Base-by-base conservation (phyloP, 1,140 invertebrate species). In the Drosophila fuyamai region DNA sequence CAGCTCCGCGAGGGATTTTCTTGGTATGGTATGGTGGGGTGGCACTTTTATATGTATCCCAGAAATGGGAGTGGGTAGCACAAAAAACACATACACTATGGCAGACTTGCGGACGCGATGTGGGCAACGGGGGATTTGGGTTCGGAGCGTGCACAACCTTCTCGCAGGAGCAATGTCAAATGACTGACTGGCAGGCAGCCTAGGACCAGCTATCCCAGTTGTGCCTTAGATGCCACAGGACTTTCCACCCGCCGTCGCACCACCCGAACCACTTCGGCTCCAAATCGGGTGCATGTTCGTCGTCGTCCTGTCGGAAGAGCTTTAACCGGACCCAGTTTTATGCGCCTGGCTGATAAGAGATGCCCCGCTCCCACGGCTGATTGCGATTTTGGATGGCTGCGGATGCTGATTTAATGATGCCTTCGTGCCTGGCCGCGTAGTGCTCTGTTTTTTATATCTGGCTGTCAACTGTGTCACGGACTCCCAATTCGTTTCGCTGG, bases 131-230 rank as follows among this genome's bases (percentile, higher is more conserved):
- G 62, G 67, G 71, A 54, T 58, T 55, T 76, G 56, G 47, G 56
- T 57, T 71, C 36, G 58, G 80, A 78, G 78, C 81, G 66, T 58
- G 85, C 79, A 92, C 90, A 92, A 92, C 90, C 90, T 92, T 92
- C 84, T 83, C 71, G 76, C 76, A 83, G 86, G 83, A 92, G 81
- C 90, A 92, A 91, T 85, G 90, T 89, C 90, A 90, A 92, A 90
- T 80, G 88, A 92, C 90, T 92, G 86, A 79, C 73, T 79, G 59
- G 79, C 60, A 61, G 58, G 29, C 29, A 32, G 29, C 29, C 29
- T 32, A 32, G 29, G 8, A 8, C 29, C 79, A 85, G 81, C 81
- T 82, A 88, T 84, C 84, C 84, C 84, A 88, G 84, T 89, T 80
- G 72, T 61, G 85, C 73, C 84, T 77, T 89, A 84, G 84, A 84